These are phyloP conservation scores for Stenotaenia linearis DNA, from an alignment of 2,888 invertebrate genomes.

Conservation along the genomic window DNA sequence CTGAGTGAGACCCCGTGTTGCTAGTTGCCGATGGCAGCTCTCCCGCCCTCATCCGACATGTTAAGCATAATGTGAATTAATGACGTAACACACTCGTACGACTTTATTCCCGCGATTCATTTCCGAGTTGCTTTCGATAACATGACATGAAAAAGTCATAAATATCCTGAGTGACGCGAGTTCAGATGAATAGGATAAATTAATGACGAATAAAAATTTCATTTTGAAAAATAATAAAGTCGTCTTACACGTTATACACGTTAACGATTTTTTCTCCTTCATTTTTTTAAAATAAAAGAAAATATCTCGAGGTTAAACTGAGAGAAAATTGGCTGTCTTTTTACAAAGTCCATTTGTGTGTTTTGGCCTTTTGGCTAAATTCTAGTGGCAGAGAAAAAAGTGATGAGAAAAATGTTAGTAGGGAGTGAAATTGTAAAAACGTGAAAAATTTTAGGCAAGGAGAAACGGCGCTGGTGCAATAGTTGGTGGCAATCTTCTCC, in stretches of 20 bases:
- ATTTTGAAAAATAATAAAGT: background rate
- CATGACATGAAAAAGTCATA: conserved; percentile 4
- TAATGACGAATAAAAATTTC: background rate
- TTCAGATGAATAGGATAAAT: background rate
- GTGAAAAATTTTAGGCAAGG: background rate
- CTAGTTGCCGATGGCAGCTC: background rate
- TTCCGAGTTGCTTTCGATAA: conserved; percentile 19
- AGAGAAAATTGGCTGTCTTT: background rate
- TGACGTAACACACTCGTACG: conserved; percentile 5
- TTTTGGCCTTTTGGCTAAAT: conserved; percentile 5
- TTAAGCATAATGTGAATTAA: conserved; percentile 19
- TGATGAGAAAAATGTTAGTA: background rate
- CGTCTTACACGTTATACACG: no score
- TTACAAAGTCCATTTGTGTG: background rate
- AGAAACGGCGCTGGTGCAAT: background rate
- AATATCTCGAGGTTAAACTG: background rate
- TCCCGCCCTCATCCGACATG: conserved; percentile 1
- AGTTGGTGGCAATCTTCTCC: conserved; percentile 15
- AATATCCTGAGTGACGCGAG: background rate
- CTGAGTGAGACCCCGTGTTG: background rate
- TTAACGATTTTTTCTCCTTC: background rate
- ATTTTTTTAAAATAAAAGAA: background rate
- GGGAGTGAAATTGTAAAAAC: background rate
- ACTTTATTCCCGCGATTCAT: background rate
- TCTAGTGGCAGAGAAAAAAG: background rate